phyloP scores from a whole-genome alignment of 2,113 vertebrate species.

The Tragelaphus buxtoni region DNA sequence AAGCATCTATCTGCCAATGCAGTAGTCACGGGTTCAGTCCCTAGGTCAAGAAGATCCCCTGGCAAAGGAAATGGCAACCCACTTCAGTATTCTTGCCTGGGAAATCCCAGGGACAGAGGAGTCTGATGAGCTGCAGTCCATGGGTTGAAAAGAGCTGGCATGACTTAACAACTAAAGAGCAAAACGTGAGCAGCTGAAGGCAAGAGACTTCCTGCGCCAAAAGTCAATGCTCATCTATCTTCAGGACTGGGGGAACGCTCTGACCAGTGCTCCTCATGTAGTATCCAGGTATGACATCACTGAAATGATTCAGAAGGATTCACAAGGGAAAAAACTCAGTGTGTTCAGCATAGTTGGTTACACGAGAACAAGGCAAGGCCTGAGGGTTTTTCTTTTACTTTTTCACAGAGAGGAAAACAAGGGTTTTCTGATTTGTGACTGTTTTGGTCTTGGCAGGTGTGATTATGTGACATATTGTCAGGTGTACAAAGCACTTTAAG shows the following conservation, averaged over 20 bases:
- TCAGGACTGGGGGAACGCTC: neutral
- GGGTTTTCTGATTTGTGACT: neutral
- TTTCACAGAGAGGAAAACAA: neutral
- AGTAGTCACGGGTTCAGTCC: neutral
- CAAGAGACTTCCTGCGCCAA: neutral
- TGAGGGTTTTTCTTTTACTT: neutral
- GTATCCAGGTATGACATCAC: neutral
- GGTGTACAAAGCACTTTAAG: neutral
- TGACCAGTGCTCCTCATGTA: rapidly evolving
- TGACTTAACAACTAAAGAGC: neutral
- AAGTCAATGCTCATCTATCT: rapidly evolving
- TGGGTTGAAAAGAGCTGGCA: neutral
- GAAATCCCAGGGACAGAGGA: neutral
- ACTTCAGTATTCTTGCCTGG: neutral
- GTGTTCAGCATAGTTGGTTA: neutral
- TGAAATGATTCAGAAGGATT: neutral
- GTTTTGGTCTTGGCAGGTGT: neutral
- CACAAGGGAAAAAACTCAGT: neutral
- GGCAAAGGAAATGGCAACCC: neutral
- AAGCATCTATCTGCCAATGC: neutral
- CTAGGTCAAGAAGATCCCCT: neutral
- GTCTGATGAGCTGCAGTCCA: neutral
- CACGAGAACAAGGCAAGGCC: neutral
- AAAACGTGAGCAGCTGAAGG: rapidly evolving
- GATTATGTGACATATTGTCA: neutral